Evolutionary conservation across 2,888 invertebrate genomes (phyloP), one percentile per base, ranked within the genome.

Genomic region (Drosophila emarginata): DNA sequence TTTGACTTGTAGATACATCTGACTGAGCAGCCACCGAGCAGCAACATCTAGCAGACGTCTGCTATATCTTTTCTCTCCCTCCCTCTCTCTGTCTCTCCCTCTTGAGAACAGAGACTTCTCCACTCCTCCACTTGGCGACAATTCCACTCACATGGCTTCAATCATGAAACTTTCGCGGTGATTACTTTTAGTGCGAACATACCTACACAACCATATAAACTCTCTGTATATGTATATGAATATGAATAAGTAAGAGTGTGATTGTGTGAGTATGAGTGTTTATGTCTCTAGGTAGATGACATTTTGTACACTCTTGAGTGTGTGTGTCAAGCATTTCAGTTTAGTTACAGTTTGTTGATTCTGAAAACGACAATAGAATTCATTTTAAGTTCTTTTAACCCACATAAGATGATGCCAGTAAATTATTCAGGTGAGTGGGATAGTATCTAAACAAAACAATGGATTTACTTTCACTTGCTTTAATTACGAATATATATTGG

Each of bases 291-390:
- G 18, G 45, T 18, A 45, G 45, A 45, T 45, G 45, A 39, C 58
- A 65, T 76, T 66, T 56, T 28, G 67, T 68, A 45, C 67, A 50
- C 56, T 58, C 63, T 73, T 72, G 74, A 72, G 69, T 72, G 80
- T 80, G 80, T 80, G 71, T 82, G 76, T 68, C 73, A 75, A 77
- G 75, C 71, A 64, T 67, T 78, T 74, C 53, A 77, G 77, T 78
- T 77, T 72, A 80, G 89, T 90, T 89, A 89, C 90, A 90, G 76
- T 80, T 88, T 90, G 87, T 81, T 90, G 89, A 78, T 86, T 90
- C 85, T 80, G 90, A 90, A 90, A 90, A 79, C 80, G 90, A 90
- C 87, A 89, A 88, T 78, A 77, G 74, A 74, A 80, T 73, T 67
- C 66, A 77, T 67, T 71, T 73, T 23, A 21, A 26, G 73, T 72